These are phyloP conservation scores for Lysandra coridon DNA, from an alignment of 2,888 invertebrate species.

Conservation along the genomic window DNA sequence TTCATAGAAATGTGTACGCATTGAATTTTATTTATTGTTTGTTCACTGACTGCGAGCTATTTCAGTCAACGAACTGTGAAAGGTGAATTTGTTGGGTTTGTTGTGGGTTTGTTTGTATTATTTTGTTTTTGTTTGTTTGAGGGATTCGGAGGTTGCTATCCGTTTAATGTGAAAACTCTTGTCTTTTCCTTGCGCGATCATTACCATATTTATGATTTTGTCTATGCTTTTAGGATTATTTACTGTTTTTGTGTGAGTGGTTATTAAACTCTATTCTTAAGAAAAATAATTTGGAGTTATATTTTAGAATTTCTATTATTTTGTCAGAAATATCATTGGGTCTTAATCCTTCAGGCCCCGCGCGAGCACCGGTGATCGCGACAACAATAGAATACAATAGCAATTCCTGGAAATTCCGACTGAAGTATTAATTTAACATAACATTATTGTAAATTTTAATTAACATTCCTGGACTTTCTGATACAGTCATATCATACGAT, in stretches of 20 bases:
- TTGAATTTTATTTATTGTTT: background rate
- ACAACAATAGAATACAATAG: no score
- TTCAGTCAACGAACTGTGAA: conserved; percentile 17
- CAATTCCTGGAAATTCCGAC: no score
- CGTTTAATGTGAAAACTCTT: background rate
- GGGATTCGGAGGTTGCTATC: background rate
- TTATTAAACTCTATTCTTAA: background rate
- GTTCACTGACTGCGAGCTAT: conserved; percentile 9
- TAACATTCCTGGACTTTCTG: background rate
- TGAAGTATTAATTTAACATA: background rate
- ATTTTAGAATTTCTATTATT: background rate
- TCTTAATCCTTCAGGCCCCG: no score
- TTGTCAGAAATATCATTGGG: background rate
- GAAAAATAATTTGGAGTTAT: background rate
- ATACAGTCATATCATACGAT: background rate
- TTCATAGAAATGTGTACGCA: conserved; percentile 7
- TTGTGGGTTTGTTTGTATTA: background rate
- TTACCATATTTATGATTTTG: background rate
- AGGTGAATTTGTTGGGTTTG: background rate
- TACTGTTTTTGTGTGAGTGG: background rate
- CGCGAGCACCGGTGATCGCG: no score
- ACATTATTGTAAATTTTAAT: background rate
- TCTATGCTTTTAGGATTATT: background rate
- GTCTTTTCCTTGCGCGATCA: background rate
- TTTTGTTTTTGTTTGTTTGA: conserved; percentile 3